Evolutionary conservation across 2,113 vertebrate genomes (phyloP).

Genomic region (Sylvia atricapilla): DNA sequence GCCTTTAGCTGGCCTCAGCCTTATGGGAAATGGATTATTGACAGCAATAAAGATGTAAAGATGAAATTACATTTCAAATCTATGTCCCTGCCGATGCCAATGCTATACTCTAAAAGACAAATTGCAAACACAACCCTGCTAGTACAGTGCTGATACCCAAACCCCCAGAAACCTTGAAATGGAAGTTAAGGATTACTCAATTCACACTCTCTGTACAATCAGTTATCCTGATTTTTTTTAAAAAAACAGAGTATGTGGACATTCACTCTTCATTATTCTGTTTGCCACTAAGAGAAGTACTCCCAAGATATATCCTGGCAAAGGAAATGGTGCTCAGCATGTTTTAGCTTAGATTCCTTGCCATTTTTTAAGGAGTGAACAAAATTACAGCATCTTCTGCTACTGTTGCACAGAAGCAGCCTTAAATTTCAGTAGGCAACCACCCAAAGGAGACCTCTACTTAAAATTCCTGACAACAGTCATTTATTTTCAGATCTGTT

Average conservation of each 20-base stretch:
- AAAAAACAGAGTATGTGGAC: background rate
- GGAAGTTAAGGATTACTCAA: background rate
- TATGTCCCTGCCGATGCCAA: background rate
- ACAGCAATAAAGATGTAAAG: background rate
- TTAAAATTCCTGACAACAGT: background rate
- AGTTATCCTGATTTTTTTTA: background rate
- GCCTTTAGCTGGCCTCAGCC: background rate
- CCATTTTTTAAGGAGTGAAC: background rate
- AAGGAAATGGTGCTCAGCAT: background rate
- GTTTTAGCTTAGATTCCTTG: background rate
- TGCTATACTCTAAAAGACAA: background rate
- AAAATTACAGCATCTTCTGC: background rate
- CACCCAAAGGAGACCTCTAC: background rate
- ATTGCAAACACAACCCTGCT: background rate
- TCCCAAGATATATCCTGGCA: background rate
- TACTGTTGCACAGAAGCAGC: background rate
- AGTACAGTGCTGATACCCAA: background rate
- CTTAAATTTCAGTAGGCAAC: background rate
- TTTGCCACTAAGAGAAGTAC: background rate
- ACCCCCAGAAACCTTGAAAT: background rate
- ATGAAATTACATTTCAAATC: slow-evolving; percentile 1
- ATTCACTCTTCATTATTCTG: background rate
- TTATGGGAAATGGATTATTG: slow-evolving; percentile 25
- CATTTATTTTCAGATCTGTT: background rate
- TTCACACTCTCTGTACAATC: background rate